Conservation (phyloP, 53 echinoderm and acorn worm genomes). For the Luidia sarsii region DNA sequence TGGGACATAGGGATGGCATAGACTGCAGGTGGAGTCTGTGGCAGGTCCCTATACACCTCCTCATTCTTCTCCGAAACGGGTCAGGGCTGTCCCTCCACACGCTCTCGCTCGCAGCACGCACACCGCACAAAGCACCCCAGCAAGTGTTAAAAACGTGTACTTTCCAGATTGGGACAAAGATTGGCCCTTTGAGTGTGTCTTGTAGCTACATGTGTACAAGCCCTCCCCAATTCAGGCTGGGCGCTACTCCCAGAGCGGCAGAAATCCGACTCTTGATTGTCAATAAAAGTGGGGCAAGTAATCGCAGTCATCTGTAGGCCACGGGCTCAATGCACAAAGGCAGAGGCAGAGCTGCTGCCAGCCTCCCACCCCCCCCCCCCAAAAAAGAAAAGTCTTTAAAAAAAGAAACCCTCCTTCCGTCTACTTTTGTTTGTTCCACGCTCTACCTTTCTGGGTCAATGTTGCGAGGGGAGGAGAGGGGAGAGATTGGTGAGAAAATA, state of each 20-base stretch:
- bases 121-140: background rate
- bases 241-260: slow-evolving; percentile 14
- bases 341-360: too few relatives aligned
- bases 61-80: slow-evolving; percentile 8
- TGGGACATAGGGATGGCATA: background rate
- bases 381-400: too few relatives aligned
- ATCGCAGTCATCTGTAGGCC: slow-evolving; percentile 23
- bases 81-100: slow-evolving; percentile 44
- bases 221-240: background rate
- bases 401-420: too few relatives aligned
- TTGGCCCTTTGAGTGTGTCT: slow-evolving; percentile 20
- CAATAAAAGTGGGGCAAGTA: slow-evolving; percentile 52
- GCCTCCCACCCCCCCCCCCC: background rate
- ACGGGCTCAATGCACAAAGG: too few relatives aligned
- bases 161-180: slow-evolving; percentile 29
- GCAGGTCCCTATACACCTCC: too few relatives aligned
- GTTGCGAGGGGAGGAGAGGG: background rate
- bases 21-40: too few relatives aligned
- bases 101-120: too few relatives aligned
- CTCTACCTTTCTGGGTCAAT: background rate
- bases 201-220: slow-evolving; percentile 44
- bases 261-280: slow-evolving; percentile 31
- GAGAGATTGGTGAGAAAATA: slow-evolving; percentile 10
- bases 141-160: slow-evolving; percentile 47
- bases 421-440: background rate